These are phyloP conservation scores for Galerucella calmariensis DNA, from an alignment of 2,888 invertebrate species.

Conservation along the genomic window DNA sequence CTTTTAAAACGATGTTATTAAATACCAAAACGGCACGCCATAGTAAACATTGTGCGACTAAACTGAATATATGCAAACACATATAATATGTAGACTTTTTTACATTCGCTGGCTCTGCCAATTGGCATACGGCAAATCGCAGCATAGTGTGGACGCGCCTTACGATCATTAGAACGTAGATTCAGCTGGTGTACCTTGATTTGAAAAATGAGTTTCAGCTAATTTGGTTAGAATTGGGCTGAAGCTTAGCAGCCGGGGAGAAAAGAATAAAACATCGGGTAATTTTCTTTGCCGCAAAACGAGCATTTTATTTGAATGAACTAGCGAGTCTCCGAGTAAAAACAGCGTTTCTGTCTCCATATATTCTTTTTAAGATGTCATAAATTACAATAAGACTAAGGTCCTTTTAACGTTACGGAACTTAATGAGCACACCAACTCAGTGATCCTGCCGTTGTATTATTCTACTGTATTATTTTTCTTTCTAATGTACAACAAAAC, in stretches of 20 bases:
- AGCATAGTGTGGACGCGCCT: too few relatives aligned
- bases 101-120: too few relatives aligned
- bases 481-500: not conserved
- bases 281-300: conserved; percentile 37
- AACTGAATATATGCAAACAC: too few relatives aligned
- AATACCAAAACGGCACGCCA: too few relatives aligned
- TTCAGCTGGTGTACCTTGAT: conserved; percentile 7
- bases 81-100: too few relatives aligned
- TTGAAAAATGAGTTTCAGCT: conserved; percentile 17
- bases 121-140: too few relatives aligned
- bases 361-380: conserved; percentile 49
- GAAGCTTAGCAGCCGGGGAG: not conserved
- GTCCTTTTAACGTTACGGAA: conserved; percentile 44
- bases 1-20: too few relatives aligned
- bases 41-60: too few relatives aligned
- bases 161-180: not conserved
- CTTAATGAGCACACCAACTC: conserved; percentile 38
- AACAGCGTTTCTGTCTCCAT: conserved; percentile 46
- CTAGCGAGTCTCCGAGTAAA: conserved; percentile 41
- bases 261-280: conserved; percentile 26
- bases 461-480: not conserved
- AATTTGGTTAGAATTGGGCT: conserved; percentile 23
- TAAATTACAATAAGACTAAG: conserved; percentile 47
- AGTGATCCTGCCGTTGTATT: not conserved
- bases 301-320: conserved; percentile 49